Percentiles rank a stretch among this genome's conserved stretches.
These are phyloP conservation scores for Pocillopora meandrina DNA, from an alignment of 92 coral and sea anemone genomes.

Conservation along the genomic window DNA sequence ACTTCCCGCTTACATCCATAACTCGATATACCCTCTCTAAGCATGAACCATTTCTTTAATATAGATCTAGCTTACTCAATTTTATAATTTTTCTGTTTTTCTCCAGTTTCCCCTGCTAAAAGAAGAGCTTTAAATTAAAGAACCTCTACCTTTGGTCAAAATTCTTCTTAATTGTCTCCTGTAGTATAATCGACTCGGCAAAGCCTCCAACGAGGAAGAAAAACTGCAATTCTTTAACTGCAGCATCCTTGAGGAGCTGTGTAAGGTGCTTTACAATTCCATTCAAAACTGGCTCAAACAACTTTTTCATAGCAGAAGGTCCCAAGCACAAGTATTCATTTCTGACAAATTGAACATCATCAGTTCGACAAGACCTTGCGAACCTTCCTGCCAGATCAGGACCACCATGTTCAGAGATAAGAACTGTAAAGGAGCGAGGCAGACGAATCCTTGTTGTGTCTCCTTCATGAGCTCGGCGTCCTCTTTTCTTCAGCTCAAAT, in stretches of 20 bases:
- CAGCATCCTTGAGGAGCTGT: conserved; percentile 34
- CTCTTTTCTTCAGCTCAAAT: conserved; percentile 65
- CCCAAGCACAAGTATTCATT: conserved; percentile 59
- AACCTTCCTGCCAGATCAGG: background rate
- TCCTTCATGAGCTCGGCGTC: conserved; percentile 49
- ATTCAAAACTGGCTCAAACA: conserved; percentile 59
- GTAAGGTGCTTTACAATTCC: conserved; percentile 56
- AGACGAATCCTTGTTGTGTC: conserved; percentile 55
- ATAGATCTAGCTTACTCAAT: too few species aligned
- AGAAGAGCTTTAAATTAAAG: too few species aligned
- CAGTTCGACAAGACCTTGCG: background rate
- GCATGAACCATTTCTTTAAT: too few species aligned
- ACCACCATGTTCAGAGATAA: background rate
- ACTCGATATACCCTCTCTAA: too few species aligned
- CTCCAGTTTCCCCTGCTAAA: too few species aligned
- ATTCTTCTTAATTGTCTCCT: conserved; percentile 46
- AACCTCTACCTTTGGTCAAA: conserved; percentile 27
- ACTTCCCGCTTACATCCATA: too few species aligned
- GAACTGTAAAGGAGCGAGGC: conserved; percentile 35
- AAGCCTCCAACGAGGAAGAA: conserved; percentile 75
- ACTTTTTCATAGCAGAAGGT: conserved; percentile 39
- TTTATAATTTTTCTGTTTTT: too few species aligned
- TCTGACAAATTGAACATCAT: conserved; percentile 46
- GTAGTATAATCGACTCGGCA: conserved; percentile 56
- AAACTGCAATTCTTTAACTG: conserved; percentile 39